Conservation (phyloP, 2,113 vertebrate species). For the Nerophis lumbriciformis region DNA sequence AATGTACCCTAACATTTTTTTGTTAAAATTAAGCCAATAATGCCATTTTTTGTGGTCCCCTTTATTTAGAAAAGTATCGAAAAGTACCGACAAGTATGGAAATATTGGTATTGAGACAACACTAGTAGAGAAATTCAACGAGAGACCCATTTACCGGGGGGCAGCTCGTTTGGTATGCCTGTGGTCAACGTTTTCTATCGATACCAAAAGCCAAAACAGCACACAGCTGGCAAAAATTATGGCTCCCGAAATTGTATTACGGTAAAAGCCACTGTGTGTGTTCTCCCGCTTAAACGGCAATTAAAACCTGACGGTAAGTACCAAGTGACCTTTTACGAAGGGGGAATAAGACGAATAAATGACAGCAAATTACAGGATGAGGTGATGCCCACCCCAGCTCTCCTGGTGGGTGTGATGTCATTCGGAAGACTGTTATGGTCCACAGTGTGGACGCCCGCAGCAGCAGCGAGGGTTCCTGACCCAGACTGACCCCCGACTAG, state of each 20-base stretch:
- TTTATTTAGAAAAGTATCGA: too few relatives aligned
- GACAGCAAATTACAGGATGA: slow-evolving; percentile 50
- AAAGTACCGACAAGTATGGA: background rate
- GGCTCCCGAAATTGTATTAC: slow-evolving; percentile 66
- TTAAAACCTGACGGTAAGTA: slow-evolving; percentile 70
- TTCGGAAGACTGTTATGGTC: slow-evolving; percentile 20
- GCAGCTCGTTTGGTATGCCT: slow-evolving; percentile 51
- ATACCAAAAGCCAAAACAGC: slow-evolving; percentile 60
- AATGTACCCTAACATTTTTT: too few relatives aligned
- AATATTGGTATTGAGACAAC: slow-evolving; percentile 4
- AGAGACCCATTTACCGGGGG: slow-evolving; percentile 24
- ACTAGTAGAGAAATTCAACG: slow-evolving; percentile 38
- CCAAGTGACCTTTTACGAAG: slow-evolving; percentile 64
- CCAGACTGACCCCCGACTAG: slow-evolving; percentile 33
- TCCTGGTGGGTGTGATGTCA: slow-evolving; percentile 26
- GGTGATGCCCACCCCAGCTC: slow-evolving; percentile 24
- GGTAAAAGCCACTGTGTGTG: slow-evolving; percentile 69
- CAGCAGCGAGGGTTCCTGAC: slow-evolving; percentile 38
- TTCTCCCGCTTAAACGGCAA: slow-evolving; percentile 66
- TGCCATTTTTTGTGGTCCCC: too few relatives aligned
- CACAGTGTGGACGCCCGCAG: slow-evolving; percentile 24
- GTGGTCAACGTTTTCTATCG: slow-evolving; percentile 63
- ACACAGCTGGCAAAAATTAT: slow-evolving; percentile 74
- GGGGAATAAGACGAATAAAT: slow-evolving; percentile 52
- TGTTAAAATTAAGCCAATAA: too few relatives aligned